Evolutionary conservation across 1,140 invertebrate species (phyloP).

Genomic region (Pseudobourletiella spinata): DNA sequence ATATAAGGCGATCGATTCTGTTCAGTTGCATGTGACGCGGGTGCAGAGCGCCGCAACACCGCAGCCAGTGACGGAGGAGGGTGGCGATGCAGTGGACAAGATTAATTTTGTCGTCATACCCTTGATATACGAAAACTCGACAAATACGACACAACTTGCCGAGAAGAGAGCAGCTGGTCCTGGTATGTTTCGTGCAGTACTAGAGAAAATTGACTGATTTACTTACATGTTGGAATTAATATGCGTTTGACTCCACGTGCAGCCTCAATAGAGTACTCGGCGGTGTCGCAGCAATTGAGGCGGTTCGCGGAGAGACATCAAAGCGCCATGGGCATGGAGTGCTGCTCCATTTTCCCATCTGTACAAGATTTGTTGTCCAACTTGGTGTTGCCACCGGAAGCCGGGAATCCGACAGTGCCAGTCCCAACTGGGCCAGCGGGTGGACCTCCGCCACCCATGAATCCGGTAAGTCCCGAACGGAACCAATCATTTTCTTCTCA

Average conservation of each 20-base stretch:
- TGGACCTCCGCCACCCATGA: background rate
- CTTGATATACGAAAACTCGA: constrained; percentile 74
- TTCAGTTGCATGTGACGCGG: constrained; percentile 24
- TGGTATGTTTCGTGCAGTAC: too few species aligned
- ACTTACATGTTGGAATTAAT: too few species aligned
- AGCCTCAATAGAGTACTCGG: constrained; percentile 43
- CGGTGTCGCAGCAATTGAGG: constrained; percentile 53
- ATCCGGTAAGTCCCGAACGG: too few species aligned
- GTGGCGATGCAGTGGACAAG: constrained; percentile 1
- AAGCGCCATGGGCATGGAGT: constrained; percentile 46
- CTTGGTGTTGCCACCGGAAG: constrained; percentile 60
- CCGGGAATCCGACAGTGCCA: constrained; percentile 43
- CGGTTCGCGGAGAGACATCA: constrained; percentile 59
- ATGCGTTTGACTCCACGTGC: constrained; percentile 1
- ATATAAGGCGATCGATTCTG: too few species aligned
- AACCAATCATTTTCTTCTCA: too few species aligned
- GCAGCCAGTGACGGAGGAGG: background rate
- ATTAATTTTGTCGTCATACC: constrained; percentile 71
- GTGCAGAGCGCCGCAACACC: constrained; percentile 12
- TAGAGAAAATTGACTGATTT: too few species aligned
- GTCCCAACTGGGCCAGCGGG: background rate
- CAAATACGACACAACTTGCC: constrained; percentile 74
- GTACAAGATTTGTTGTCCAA: constrained; percentile 74
- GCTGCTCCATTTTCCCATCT: constrained; percentile 80
- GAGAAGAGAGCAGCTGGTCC: constrained; percentile 59